These are phyloP conservation scores for Lasioglossum pauxillum DNA, from an alignment of 2,888 invertebrate species.

Conservation along the genomic window DNA sequence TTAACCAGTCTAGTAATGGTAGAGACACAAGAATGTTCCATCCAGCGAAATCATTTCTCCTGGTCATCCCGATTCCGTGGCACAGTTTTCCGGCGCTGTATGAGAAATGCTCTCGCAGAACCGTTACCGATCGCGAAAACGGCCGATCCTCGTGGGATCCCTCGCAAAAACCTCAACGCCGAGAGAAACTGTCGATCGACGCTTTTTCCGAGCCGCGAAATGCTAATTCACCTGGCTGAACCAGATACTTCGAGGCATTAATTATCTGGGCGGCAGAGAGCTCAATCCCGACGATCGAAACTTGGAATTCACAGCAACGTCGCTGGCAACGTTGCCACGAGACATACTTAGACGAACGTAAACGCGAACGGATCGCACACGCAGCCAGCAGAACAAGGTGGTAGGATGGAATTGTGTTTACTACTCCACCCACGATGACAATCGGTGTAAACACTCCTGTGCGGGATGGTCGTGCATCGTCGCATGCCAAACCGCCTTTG, in stretches of 20 bases:
- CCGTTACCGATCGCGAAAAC: not conserved
- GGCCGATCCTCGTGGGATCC: not conserved
- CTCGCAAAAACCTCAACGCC: not conserved
- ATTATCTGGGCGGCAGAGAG: constrained; percentile 43
- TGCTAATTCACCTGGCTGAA: not conserved
- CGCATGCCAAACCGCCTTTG: constrained; percentile 71
- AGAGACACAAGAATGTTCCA: constrained; percentile 63
- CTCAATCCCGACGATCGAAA: constrained; percentile 35
- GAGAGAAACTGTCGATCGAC: not conserved
- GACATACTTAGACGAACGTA: constrained; percentile 6
- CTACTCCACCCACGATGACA: constrained; percentile 75
- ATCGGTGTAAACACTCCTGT: constrained; percentile 75
- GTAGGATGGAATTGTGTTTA: constrained; percentile 75
- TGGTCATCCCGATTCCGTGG: constrained; percentile 11
- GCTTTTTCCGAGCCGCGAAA: not conserved
- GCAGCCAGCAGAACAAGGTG: constrained; percentile 41
- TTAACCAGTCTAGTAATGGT: constrained; percentile 79
- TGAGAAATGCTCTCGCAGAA: not conserved
- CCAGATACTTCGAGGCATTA: constrained; percentile 22
- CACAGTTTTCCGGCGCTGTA: not conserved
- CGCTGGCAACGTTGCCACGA: constrained; percentile 49
- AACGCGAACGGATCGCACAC: constrained; percentile 27
- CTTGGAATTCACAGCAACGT: constrained; percentile 33
- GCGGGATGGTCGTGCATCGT: constrained; percentile 75
- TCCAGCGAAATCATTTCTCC: constrained; percentile 62